A percentile compares a stretch with the other conserved stretches of the same genome.
phyloP scores from a whole-genome alignment of 2,888 invertebrate genomes.

The Eudemis profundana region DNA sequence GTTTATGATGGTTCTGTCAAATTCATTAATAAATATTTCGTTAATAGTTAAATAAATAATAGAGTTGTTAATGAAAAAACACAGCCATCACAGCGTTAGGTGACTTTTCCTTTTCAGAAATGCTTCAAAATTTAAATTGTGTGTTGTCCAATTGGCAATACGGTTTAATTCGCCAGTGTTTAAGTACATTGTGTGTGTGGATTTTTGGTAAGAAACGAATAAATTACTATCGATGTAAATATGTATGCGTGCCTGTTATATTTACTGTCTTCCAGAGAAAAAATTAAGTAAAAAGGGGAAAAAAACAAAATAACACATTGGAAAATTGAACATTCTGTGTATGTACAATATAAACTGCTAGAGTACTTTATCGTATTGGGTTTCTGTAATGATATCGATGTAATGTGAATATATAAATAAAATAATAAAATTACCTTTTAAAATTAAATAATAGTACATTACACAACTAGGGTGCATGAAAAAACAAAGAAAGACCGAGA shows the following conservation, averaged over 20 bases:
- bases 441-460: too few species aligned
- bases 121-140: conserved; percentile 53
- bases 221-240: conserved; percentile 66
- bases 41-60: background rate
- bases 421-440: too few species aligned
- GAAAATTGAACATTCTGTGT: too few species aligned
- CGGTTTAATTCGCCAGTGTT: conserved; percentile 58
- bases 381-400: too few species aligned
- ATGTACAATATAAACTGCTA: too few species aligned
- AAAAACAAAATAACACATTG: too few species aligned
- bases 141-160: conserved; percentile 64
- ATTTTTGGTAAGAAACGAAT: conserved; percentile 71
- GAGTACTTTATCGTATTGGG: too few species aligned
- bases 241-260: conserved; percentile 36
- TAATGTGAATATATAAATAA: too few species aligned
- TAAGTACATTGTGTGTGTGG: conserved; percentile 63
- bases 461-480: too few species aligned
- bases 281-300: background rate
- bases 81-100: conserved; percentile 61
- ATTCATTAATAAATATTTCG: conserved; percentile 41
- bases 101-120: conserved; percentile 69
- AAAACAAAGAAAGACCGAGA: too few species aligned
- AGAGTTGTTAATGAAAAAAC: conserved; percentile 39
- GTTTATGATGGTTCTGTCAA: conserved; percentile 67
- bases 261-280: background rate